Evolutionary conservation across 2,113 vertebrate species (phyloP).

Genomic region (Anser cygnoides): DNA sequence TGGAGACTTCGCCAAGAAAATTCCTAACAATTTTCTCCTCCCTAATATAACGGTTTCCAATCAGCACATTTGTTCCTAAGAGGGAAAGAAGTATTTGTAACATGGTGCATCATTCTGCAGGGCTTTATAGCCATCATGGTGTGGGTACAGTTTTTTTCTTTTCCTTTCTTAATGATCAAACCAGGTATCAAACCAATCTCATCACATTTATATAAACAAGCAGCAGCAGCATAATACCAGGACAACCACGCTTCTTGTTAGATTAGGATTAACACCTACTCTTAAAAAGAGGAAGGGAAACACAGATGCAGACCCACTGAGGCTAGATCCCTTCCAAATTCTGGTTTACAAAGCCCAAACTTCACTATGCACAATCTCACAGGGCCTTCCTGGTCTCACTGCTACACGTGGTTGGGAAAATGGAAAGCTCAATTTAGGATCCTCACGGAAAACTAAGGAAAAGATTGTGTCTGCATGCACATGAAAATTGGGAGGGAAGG

Average conservation of each 20-base stretch:
- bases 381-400: neutral
- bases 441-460: neutral
- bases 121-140: neutral
- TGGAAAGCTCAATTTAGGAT: neutral
- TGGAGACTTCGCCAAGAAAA: neutral
- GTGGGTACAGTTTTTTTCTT: neutral
- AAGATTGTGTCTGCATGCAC: neutral
- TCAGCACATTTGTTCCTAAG: neutral
- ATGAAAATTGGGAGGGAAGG: neutral
- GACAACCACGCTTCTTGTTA: neutral
- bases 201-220: neutral
- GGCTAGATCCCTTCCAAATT: neutral
- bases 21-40: accelerated
- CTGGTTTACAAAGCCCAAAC: neutral
- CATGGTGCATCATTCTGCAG: accelerated
- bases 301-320: neutral
- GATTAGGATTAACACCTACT: neutral
- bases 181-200: neutral
- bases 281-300: neutral
- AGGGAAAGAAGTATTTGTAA: neutral
- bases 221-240: neutral
- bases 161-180: neutral
- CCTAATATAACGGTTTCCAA: neutral
- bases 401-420: neutral
- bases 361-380: neutral